A percentile compares a stretch with the other conserved stretches of the same genome.
Evolutionary conservation across 23 tunicate genomes (phyloP).

Genomic region (Halocynthia roretzi): DNA sequence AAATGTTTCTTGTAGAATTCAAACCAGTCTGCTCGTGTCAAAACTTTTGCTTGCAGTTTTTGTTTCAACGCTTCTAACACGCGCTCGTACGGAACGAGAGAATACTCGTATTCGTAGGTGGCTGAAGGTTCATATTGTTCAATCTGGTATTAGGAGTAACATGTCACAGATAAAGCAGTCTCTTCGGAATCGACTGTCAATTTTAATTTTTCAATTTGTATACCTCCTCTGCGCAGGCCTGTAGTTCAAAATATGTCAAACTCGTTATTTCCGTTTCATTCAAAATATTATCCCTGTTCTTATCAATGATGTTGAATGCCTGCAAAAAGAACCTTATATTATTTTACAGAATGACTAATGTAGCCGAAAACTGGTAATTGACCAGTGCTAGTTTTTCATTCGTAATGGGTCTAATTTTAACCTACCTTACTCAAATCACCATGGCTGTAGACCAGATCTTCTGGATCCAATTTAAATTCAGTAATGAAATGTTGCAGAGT

Average conservation of each 20-base stretch:
- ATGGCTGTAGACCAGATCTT: no score
- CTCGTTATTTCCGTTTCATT: slow-evolving; percentile 1
- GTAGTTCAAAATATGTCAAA: slow-evolving; percentile 3
- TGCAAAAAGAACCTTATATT: slow-evolving; percentile 15
- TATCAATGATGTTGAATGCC: slow-evolving; percentile 14
- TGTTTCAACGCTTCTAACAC: slow-evolving; percentile 11
- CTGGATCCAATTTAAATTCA: no score
- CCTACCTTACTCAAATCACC: no score
- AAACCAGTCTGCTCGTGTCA: not conserved
- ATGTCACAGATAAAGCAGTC: not conserved
- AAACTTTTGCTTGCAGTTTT: not conserved
- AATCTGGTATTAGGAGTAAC: slow-evolving; percentile 15
- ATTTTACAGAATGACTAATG: not conserved
- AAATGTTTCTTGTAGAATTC: not conserved
- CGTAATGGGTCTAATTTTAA: no score
- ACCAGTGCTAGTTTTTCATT: no score
- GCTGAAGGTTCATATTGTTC: slow-evolving; percentile 58
- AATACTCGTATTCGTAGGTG: slow-evolving; percentile 51
- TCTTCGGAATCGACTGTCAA: no score
- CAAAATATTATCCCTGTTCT: slow-evolving; percentile 26
- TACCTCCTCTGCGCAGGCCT: slow-evolving; percentile 24
- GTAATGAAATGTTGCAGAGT: no score
- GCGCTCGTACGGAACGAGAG: slow-evolving; percentile 26
- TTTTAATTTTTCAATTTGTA: not conserved
- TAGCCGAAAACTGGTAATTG: no score